Percentiles rank a stretch among this genome's conserved stretches.
phyloP scores from a whole-genome alignment of 1,140 invertebrate species.

The Pseudoatta argentina region DNA sequence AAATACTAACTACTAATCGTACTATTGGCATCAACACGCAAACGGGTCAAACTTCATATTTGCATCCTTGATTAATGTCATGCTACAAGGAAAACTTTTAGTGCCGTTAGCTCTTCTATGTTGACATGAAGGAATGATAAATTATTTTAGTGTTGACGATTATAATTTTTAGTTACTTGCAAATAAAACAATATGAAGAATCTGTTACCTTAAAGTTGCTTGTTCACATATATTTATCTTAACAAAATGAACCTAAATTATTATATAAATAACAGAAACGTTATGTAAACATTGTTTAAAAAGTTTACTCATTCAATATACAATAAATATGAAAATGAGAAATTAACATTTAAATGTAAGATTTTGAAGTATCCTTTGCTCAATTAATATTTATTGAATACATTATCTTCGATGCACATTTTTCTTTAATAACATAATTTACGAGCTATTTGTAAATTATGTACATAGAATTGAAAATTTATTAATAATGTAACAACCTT shows the following conservation, averaged over 20 bases:
- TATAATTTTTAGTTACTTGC: neutral
- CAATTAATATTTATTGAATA: neutral
- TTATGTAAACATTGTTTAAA: neutral
- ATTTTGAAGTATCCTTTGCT: neutral
- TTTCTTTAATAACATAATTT: neutral
- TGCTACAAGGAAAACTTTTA: conserved; percentile 34
- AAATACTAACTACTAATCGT: conserved; percentile 40
- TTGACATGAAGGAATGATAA: neutral
- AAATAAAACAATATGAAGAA: neutral
- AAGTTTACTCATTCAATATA: neutral
- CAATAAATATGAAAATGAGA: neutral
- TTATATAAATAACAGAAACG: neutral
- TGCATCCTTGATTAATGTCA: conserved; percentile 45
- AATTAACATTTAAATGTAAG: neutral
- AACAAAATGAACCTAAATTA: neutral
- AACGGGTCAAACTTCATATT: conserved; percentile 58
- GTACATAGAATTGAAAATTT: neutral
- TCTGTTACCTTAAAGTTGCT: neutral
- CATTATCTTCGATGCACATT: neutral
- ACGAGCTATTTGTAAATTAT: neutral
- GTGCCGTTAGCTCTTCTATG: conserved; percentile 30
- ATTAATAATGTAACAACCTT: neutral
- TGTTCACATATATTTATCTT: neutral
- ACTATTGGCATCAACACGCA: conserved; percentile 19
- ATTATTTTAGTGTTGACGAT: conserved; percentile 16